These are phyloP conservation scores for Sigmodon hispidus DNA, from an alignment of 2,113 vertebrate species.

Conservation along the genomic window DNA sequence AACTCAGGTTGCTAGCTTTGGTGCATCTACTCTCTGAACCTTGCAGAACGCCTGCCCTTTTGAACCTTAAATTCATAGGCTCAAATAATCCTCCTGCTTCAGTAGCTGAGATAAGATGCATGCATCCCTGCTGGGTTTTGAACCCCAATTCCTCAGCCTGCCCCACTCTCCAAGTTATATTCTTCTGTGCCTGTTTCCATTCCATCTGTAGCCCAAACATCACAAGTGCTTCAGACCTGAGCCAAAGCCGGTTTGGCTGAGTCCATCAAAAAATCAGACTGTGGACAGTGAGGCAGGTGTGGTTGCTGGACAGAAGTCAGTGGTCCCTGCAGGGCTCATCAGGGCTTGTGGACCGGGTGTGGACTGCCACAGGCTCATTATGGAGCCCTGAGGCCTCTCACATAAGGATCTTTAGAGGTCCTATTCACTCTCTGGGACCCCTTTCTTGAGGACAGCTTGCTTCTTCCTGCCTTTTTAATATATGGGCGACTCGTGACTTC, in stretches of 20 bases:
- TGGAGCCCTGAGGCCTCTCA: background rate
- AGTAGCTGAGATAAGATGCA: background rate
- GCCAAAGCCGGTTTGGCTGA: background rate
- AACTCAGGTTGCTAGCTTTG: background rate
- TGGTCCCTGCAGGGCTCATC: background rate
- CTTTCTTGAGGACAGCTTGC: background rate
- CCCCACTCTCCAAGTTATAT: background rate
- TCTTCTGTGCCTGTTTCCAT: background rate
- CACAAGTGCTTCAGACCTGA: background rate
- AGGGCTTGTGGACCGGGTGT: background rate
- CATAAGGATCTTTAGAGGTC: background rate
- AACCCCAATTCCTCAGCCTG: background rate
- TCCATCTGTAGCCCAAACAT: background rate
- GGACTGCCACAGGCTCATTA: background rate
- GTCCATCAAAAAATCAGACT: background rate
- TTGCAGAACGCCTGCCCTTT: background rate
- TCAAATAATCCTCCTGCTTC: background rate
- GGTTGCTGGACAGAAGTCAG: background rate
- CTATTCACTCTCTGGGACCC: background rate
- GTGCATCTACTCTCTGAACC: background rate
- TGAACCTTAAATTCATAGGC: background rate
- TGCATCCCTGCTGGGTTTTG: background rate
- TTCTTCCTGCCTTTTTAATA: background rate
- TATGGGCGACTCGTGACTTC: rapidly evolving
- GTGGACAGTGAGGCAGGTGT: background rate